These are phyloP conservation scores for Murina feae DNA, from an alignment of 2,113 vertebrate species.

Conservation along the genomic window DNA sequence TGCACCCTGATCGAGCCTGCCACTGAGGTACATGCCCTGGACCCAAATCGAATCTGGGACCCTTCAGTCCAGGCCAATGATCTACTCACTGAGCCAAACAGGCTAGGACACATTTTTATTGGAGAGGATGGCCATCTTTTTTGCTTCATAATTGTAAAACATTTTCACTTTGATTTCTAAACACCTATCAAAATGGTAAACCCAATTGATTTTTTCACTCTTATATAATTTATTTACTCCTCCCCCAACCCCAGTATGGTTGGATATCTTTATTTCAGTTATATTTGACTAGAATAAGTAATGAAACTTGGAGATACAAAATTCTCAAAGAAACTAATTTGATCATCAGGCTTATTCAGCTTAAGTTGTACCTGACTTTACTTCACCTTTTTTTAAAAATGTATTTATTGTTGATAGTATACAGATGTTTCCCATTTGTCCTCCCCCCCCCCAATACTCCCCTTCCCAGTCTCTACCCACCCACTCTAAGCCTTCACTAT, in stretches of 20 bases:
- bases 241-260: background rate
- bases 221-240: background rate
- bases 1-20: no score
- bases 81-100: no score
- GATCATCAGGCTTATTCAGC: background rate
- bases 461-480: no score
- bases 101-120: background rate
- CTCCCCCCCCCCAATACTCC: no score
- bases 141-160: background rate
- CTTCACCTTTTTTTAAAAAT: background rate
- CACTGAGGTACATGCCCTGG: no score
- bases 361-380: background rate
- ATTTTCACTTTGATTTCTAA: constrained; percentile 36
- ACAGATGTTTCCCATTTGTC: no score
- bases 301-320: background rate
- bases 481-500: no score
- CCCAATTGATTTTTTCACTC: background rate
- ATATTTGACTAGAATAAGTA: background rate
- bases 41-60: no score
- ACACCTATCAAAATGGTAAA: background rate
- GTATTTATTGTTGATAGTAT: no score
- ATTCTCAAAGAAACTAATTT: background rate
- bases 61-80: no score
- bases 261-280: background rate
- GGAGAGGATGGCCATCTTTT: background rate